Percentiles rank a stretch among this genome's conserved stretches.
Evolutionary conservation across 2,888 invertebrate genomes (phyloP).

Genomic region (Oligia strigilis): DNA sequence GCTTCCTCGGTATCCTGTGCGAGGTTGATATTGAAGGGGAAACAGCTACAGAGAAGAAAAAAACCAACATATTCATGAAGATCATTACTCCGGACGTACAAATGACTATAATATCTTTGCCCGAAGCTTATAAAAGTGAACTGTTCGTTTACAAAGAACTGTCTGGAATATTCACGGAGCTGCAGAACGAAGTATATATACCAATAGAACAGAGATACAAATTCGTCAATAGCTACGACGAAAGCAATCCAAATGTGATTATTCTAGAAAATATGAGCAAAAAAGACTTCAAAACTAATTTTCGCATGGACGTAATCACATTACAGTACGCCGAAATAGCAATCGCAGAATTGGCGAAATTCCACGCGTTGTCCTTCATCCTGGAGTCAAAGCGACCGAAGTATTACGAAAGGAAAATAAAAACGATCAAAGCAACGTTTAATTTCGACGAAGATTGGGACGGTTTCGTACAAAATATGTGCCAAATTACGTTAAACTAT

Average conservation of each 20-base stretch:
- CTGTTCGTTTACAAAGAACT: conserved; percentile 71
- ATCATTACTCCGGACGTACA: conserved; percentile 61
- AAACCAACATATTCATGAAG: conserved; percentile 75
- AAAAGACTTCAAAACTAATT: conserved; percentile 70
- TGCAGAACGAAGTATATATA: conserved; percentile 66
- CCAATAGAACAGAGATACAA: conserved; percentile 56
- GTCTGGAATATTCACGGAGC: conserved; percentile 55
- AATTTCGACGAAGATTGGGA: conserved; percentile 61
- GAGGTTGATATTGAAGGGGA: conserved; percentile 71
- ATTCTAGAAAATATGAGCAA: conserved; percentile 68
- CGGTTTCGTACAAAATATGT: conserved; percentile 63
- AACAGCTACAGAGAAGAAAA: conserved; percentile 64
- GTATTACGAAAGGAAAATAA: conserved; percentile 72
- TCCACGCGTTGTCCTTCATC: conserved; percentile 75
- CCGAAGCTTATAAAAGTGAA: conserved; percentile 68
- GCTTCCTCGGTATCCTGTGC: conserved; percentile 68
- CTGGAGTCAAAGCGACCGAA: conserved; percentile 70
- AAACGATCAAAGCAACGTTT: conserved; percentile 58
- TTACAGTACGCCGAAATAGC: conserved; percentile 72
- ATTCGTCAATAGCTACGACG: conserved; percentile 61
- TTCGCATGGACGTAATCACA: conserved; percentile 70
- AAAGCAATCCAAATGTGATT: conserved; percentile 60
- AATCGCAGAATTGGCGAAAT: conserved; percentile 74
- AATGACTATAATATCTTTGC: conserved; percentile 60
- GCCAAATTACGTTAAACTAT: conserved; percentile 55